Evolutionary conservation across 2,113 vertebrate genomes (phyloP).

Genomic region (Regulus satrapa): DNA sequence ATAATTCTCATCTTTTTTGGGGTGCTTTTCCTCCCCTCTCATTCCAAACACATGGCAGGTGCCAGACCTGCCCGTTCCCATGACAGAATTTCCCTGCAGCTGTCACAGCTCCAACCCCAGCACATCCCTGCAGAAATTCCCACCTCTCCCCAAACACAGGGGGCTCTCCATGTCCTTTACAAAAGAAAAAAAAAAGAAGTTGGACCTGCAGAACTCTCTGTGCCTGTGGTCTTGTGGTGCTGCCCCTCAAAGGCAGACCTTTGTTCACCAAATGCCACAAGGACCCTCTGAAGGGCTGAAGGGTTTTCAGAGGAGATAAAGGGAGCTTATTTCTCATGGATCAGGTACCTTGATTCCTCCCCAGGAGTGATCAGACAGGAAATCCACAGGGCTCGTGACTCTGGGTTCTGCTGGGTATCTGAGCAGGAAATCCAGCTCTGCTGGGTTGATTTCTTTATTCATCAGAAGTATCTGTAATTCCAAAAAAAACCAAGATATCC

Average conservation of each 20-base stretch:
- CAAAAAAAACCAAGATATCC: not conserved
- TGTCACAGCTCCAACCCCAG: not conserved
- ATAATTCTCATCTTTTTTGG: not conserved
- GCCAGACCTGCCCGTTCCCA: not conserved
- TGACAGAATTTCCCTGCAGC: not conserved
- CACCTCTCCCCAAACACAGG: not conserved
- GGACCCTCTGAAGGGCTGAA: not conserved
- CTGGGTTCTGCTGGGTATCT: slow-evolving; percentile 82
- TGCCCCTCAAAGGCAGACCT: not conserved
- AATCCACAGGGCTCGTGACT: slow-evolving; percentile 85
- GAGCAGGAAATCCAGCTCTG: slow-evolving; percentile 91
- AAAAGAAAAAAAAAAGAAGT: too few relatives aligned
- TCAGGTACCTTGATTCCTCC: slow-evolving; percentile 88
- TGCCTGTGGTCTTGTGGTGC: not conserved
- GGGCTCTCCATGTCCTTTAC: not conserved
- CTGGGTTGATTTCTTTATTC: slow-evolving; percentile 81
- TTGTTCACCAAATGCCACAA: not conserved
- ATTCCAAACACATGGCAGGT: not conserved
- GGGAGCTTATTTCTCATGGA: not conserved
- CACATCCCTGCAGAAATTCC: not conserved
- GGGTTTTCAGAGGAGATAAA: not conserved
- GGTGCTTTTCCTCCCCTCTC: not conserved
- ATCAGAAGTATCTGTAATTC: slow-evolving; percentile 84
- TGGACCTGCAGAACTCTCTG: not conserved
- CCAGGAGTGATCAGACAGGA: slow-evolving; percentile 89